Base-by-base conservation (phyloP, 2,888 invertebrate species). In the Archips xylosteana region DNA sequence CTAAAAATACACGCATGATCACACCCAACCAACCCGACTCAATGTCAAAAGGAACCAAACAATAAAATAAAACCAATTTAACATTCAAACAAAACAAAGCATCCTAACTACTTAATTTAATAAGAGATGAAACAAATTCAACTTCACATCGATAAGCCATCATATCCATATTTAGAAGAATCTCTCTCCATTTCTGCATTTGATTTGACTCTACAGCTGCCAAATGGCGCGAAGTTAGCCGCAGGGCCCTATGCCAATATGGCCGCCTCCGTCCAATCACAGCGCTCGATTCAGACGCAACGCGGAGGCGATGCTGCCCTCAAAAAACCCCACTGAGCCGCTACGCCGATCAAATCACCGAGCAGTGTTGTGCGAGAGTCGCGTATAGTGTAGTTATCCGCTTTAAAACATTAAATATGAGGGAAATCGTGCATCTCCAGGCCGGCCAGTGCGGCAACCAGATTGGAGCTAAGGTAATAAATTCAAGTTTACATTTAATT, bases 381-480 rank as follows among this genome's bases (percentile, higher is more conserved):
- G 90, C 91, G 92, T 89, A 84, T 90, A 92, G 94, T 94, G 90
- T 88, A 87, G 79, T 80, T 85, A 87, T 91, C 89, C 83, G 92
- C 89, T 91, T 88, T 85, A 81, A 78, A 83, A 82, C 65, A 62
- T 69, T 67, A 81, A 95, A 94, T 84, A 97, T 97, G 97, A 96
- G 97, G 94, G 97, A 97, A 95, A 97, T 97, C 90, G 97, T 97
- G 81, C 97, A 97, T 85, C 91, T 97, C 77, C 97, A 97, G 89
- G 97, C 96, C 86, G 97, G 97, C 83, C 97, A 97, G 89, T 97
- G 97, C 94, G 97, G 97, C 78, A 97, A 97, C 95, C 97, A 97
- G 94, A 97, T 97, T 87, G 97, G 97, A 91, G 94, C 95, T 84
- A 95, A 94, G 92, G 95, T 95, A 84, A 87, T 32, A 49, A 2